Conservation (phyloP, 37 sponge, comb jelly and placozoan species). For the Hormiphora californensis region DNA sequence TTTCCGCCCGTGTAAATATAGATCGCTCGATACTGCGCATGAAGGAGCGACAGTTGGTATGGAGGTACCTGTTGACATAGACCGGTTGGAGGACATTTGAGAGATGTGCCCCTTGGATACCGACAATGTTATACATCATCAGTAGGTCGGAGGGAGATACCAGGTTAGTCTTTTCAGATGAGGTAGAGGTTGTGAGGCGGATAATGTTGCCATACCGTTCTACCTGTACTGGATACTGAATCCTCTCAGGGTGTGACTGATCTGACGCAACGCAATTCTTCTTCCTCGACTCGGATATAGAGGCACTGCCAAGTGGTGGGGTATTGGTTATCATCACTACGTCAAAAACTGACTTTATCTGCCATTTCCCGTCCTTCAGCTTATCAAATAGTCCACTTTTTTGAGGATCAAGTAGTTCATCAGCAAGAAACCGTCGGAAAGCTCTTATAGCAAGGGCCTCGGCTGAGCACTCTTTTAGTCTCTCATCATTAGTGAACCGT, state of each 20-base stretch:
- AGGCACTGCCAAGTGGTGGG: neutral
- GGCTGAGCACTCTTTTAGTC: neutral
- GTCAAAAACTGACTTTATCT: neutral
- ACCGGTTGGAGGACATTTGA: neutral
- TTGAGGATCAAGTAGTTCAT: neutral
- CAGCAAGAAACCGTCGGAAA: neutral
- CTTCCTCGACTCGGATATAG: neutral
- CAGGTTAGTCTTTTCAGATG: neutral
- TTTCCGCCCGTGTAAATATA: too few species aligned
- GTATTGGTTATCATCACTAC: neutral
- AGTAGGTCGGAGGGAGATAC: neutral
- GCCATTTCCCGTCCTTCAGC: neutral
- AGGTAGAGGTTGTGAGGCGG: neutral
- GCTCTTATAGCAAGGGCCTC: conserved; percentile 5
- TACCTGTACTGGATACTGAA: neutral
- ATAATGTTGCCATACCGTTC: neutral
- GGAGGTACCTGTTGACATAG: neutral
- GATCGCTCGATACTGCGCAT: too few species aligned
- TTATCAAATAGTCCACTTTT: neutral
- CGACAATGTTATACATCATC: neutral
- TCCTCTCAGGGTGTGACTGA: neutral
- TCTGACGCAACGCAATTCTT: neutral
- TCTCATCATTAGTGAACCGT: neutral
- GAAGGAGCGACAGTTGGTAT: too few species aligned
- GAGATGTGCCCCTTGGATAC: neutral